Conservation (phyloP, 2,888 invertebrate species). For the Hydroisotoma schaefferi region DNA sequence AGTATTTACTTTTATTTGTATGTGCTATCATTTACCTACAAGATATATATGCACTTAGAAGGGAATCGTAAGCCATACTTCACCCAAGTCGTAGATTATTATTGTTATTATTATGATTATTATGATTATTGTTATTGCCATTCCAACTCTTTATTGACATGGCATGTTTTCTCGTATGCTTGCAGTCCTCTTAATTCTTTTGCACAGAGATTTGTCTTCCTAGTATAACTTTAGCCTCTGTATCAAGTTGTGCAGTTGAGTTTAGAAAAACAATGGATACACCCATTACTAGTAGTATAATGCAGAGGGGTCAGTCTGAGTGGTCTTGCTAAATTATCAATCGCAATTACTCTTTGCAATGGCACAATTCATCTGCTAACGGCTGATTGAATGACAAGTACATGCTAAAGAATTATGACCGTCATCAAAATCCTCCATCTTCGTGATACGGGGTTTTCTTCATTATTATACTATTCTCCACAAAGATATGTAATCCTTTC, state of each 20-base stretch:
- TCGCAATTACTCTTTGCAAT: neutral
- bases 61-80: conserved; percentile 8
- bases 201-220: too few relatives aligned
- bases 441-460: too few relatives aligned
- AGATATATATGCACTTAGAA: neutral
- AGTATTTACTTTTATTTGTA: too few relatives aligned
- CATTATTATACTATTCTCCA: too few relatives aligned
- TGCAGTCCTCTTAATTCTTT: too few relatives aligned
- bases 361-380: neutral
- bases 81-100: conserved; percentile 16
- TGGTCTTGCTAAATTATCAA: neutral
- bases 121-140: conserved; percentile 15
- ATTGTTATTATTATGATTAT: conserved; percentile 20
- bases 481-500: too few relatives aligned
- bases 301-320: too few relatives aligned
- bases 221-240: too few relatives aligned
- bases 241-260: too few relatives aligned
- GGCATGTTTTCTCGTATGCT: too few relatives aligned
- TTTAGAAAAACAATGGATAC: too few relatives aligned
- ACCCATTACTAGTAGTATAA: too few relatives aligned
- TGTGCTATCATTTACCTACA: neutral
- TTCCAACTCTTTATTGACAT: conserved; percentile 6
- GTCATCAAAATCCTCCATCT: neutral
- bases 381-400: conserved; percentile 3
- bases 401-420: neutral